Evolutionary conservation across 2,888 invertebrate genomes (phyloP), one percentile per base, ranked within the genome.

Genomic region (Ashinkailepas kermadecensis): DNA sequence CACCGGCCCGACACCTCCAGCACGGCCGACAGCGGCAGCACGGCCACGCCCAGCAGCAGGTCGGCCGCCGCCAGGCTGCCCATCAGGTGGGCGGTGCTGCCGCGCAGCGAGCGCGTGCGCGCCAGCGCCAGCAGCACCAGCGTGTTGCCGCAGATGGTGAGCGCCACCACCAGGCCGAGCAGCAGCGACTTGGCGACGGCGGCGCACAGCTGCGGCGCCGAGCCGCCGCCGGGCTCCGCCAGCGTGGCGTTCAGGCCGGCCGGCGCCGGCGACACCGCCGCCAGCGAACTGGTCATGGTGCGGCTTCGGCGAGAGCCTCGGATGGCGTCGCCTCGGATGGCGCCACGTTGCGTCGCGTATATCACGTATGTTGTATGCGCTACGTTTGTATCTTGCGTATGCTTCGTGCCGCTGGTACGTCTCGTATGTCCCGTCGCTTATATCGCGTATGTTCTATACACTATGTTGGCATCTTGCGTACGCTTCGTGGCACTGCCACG

Each of bases 31-130:
- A 91, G 87, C 0, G 91, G 91, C 78, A 91, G 86, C 23, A 91
- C 91, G 8, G 89, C 88, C 0, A 86, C 86, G 1, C 90, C 92
- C 2, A 92, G 88, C 81, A 92, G 87, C 58, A 92, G 87, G 85
- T 92, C 92, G 3, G 92, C 92, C 0, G 90, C 88, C 0, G 92
- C 92, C 83, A 92, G 86, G 84, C 92, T 92, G 3, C 91, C 91
- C n/a, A 92, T 90, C 82, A 92, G 90, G 85, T 91, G 91, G 86
- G 92, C 92, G 7, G 92, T 91, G 0, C 92, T 91, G 79, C 87
- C 88, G 58, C 89, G 86, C 81, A 90, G 86, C 84, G 88, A 88
- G 13, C 87, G 86, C 83, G 89, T 88, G 79, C 88, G 85, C 82
- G 87, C 87, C 8, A 90, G 89, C 0, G 89, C 89, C 74, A 89